phyloP scores from a whole-genome alignment of 2,113 vertebrate species.

The Miniopterus natalensis region DNA sequence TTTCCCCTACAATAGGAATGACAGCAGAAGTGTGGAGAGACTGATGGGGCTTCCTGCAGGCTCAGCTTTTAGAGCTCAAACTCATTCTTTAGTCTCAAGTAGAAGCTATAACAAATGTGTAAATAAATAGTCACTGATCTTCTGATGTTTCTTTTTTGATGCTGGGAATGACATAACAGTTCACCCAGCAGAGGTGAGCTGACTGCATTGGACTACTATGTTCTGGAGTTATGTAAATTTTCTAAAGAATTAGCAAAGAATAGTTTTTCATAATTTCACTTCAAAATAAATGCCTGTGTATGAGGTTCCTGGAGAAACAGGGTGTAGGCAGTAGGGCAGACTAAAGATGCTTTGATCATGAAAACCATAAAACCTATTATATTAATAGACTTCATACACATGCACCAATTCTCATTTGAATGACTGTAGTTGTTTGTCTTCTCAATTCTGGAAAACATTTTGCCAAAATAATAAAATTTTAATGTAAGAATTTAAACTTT shows the following conservation, averaged over 20 bases:
- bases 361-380: background rate
- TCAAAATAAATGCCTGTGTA: constrained; percentile 38
- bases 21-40: constrained; percentile 99
- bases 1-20: constrained; percentile 92
- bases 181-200: background rate
- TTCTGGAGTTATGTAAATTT: background rate
- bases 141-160: constrained; percentile 83
- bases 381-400: background rate
- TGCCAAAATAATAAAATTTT: background rate
- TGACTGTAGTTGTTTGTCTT: background rate
- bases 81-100: constrained; percentile 89
- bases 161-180: constrained; percentile 81
- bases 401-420: background rate
- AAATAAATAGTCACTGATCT: constrained; percentile 89
- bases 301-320: constrained; percentile 32
- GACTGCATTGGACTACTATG: background rate
- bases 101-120: constrained; percentile 88
- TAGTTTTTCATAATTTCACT: background rate
- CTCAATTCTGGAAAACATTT: constrained; percentile 5
- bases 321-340: constrained; percentile 1
- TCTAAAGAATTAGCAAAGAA: constrained; percentile 40
- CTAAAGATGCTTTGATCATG: background rate
- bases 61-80: constrained; percentile 88
- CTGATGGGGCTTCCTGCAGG: constrained; percentile 94
- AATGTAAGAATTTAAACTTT: constrained; percentile 5